Conservation (phyloP, 2,797 vertebrate genomes). For the Phyllotis vaccarum region DNA sequence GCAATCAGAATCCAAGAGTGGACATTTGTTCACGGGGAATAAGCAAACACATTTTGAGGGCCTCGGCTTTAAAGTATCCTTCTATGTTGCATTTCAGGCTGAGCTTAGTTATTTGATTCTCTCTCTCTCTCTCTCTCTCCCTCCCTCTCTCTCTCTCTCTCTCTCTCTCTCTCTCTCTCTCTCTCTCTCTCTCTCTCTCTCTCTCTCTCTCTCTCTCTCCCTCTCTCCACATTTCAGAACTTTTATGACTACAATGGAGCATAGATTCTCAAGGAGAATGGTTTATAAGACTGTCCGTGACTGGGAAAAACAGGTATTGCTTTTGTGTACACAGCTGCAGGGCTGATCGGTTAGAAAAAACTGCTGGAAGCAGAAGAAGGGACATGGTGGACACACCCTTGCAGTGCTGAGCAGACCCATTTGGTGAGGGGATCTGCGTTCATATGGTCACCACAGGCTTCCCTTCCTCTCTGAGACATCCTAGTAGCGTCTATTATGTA, state of each 20-base stretch:
- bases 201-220: too few species aligned
- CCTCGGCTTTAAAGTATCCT: slow-evolving; percentile 71
- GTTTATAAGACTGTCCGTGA: slow-evolving; percentile 75
- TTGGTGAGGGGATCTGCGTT: slow-evolving; percentile 27
- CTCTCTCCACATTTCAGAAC: background rate
- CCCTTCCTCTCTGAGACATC: slow-evolving; percentile 22
- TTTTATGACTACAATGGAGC: slow-evolving; percentile 76
- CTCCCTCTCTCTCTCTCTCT: too few species aligned
- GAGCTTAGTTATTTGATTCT: background rate
- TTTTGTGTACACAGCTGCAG: slow-evolving; percentile 58
- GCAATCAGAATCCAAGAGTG: slow-evolving; percentile 35
- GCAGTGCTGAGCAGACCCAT: background rate
- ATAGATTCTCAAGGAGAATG: slow-evolving; percentile 78
- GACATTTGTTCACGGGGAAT: slow-evolving; percentile 37
- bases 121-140: too few species aligned
- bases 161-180: too few species aligned
- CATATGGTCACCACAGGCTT: background rate
- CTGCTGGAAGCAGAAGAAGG: slow-evolving; percentile 66
- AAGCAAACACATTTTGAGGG: slow-evolving; percentile 59
- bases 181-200: too few species aligned
- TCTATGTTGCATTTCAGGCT: slow-evolving; percentile 60
- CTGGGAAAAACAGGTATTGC: slow-evolving; percentile 65
- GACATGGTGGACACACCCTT: background rate
- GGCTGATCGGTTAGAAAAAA: slow-evolving; percentile 64
- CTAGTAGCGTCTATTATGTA: background rate